Base-by-base conservation (phyloP, 2,113 vertebrate genomes). In the Acanthisitta chloris region DNA sequence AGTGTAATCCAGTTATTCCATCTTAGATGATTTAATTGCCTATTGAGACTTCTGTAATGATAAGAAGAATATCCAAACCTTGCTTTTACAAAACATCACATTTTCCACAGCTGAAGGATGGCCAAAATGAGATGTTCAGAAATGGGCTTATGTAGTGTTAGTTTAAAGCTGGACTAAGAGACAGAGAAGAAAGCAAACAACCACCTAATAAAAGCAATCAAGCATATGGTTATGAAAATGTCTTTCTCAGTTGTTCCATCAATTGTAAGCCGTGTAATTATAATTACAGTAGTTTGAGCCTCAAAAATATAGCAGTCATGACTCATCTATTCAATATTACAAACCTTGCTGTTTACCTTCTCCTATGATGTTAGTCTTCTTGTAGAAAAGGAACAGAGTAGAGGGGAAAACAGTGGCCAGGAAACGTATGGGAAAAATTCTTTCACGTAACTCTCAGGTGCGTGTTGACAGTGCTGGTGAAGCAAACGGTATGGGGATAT, bases 81-180 rank as follows among this genome's bases (percentile, higher is more conserved):
- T 74, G 7, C 11, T 66, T 89, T 71, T 54, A 2, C 33, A 81
- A 77, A 52, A 6, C 0, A 0, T 2, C 17, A 20, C 5, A 4
- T 73, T 93, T 91, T 86, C 14, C 51, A 45, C 90, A 89, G 45
- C 8, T 71, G 18, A 91, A 79, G 17, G 81, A 64, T 55, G 36
- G 42, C 20, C 46, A 70, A 67, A 93, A 81, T 26, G 20, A 66
- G 18, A 25, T 25, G 40, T 49, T 73, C 55, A 79, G 21, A 87
- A 93, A 33, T 48, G 40, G 33, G 11, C n/a, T 64, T 71, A 10
- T 17, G 3, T 52, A 36, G 33, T 55, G 1, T 55, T 49, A 64
- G 23, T 83, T 70, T 72, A 67, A 81, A 55, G 17, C 4, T 54
- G 17, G 16, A 8, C 14, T 38, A 40, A 36, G 15, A 29, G 36